These are phyloP conservation scores for Frankliniella fusca DNA, from an alignment of 2,888 invertebrate genomes.

Conservation along the genomic window DNA sequence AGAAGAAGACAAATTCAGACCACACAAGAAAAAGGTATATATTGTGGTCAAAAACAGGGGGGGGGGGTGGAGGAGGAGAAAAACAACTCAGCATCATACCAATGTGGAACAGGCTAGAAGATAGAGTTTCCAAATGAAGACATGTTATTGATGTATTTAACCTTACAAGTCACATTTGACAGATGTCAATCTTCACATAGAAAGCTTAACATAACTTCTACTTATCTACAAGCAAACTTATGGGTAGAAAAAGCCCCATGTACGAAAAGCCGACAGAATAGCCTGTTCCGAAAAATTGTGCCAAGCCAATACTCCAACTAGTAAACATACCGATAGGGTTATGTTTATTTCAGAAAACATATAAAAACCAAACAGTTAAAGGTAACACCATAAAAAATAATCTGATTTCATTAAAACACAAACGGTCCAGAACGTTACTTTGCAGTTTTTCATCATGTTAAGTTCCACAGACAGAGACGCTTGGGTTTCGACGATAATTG, in stretches of 20 bases:
- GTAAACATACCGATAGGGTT: conserved; percentile 6
- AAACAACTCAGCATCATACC: background rate
- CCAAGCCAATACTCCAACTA: background rate
- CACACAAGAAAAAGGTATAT: no score
- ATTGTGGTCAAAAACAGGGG: background rate
- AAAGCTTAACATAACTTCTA: background rate
- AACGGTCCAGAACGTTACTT: no score
- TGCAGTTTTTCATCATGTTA: background rate
- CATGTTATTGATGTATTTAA: background rate
- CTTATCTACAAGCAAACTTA: background rate
- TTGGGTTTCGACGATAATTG: conserved; percentile 12
- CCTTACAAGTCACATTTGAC: background rate
- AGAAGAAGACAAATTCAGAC: no score
- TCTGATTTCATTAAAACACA: no score
- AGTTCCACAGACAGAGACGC: background rate
- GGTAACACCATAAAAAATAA: no score
- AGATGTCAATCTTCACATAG: background rate
- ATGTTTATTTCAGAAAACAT: background rate
- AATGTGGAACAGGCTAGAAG: background rate
- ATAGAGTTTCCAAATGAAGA: no score
- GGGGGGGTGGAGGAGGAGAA: background rate
- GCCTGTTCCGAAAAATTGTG: background rate
- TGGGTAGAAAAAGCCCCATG: background rate
- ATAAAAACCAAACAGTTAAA: no score
- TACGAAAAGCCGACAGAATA: background rate